Conservation (phyloP, 2,888 invertebrate genomes). For the Apoderus coryli region DNA sequence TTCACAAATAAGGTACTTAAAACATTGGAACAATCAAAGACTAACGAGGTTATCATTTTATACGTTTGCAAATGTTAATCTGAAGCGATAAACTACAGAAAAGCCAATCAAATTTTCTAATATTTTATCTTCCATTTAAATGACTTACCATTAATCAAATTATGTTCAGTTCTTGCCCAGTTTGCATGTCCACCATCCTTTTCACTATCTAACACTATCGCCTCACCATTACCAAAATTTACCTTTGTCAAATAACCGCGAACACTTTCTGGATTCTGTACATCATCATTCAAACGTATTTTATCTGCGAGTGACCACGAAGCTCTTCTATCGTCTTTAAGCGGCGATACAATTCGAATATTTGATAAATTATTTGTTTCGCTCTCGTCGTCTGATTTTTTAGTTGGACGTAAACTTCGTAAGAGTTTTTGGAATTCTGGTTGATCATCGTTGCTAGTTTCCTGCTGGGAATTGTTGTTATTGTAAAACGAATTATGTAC, state of each 20-base stretch:
- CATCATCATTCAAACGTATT: slow-evolving; percentile 35
- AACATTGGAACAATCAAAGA: too few relatives aligned
- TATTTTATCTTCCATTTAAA: too few relatives aligned
- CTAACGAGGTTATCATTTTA: too few relatives aligned
- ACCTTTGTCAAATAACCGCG: slow-evolving; percentile 45
- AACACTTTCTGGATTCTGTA: slow-evolving; percentile 22
- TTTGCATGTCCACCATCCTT: slow-evolving; percentile 24
- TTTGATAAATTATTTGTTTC: slow-evolving; percentile 17
- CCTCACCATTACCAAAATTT: slow-evolving; percentile 35
- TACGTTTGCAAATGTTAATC: too few relatives aligned
- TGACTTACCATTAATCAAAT: slow-evolving; percentile 24
- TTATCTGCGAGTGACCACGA: slow-evolving; percentile 37
- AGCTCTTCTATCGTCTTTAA: slow-evolving; percentile 19
- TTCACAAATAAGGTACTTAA: too few relatives aligned
- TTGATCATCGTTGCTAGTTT: slow-evolving; percentile 15
- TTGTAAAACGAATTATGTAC: slow-evolving; percentile 25
- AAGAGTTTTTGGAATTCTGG: slow-evolving; percentile 30
- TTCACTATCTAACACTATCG: slow-evolving; percentile 31
- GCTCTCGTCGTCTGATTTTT: slow-evolving; percentile 22
- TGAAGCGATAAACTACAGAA: too few relatives aligned
- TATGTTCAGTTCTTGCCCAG: slow-evolving; percentile 28
- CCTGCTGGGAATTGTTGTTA: slow-evolving; percentile 6
- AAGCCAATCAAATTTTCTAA: too few relatives aligned
- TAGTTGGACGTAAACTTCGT: slow-evolving; percentile 25
- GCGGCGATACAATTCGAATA: slow-evolving; percentile 15